Base-by-base conservation (phyloP, 2,888 invertebrate genomes). In the Heteropelma amictum region DNA sequence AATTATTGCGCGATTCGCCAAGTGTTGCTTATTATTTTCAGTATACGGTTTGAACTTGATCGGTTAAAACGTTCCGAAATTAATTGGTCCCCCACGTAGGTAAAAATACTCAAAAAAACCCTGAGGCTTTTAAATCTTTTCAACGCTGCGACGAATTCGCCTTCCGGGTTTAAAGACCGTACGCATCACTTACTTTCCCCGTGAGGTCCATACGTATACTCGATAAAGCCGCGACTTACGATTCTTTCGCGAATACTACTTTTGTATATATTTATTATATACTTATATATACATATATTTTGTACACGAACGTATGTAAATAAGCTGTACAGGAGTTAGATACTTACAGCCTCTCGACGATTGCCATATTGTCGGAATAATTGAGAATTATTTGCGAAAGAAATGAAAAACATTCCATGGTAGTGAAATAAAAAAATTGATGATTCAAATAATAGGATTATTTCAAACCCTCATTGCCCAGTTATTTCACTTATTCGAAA, bases 101-200 rank as follows among this genome's bases (percentile, higher is more conserved):
- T 17, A 35, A 17, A 7, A 47, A 33, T 30, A 49, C 35, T 45
- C n/a, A 64, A 64, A 71, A 58, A 49, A n/a, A 19, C 49, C 58
- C 58, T 28, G 17, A 8, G 42, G 51, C 45, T 47, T 54, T 38
- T 23, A 28, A 49, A 49, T 23, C 49, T 60, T 68, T 60, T 60
- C 23, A 49, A 72, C 42, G 19, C 53, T 35, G 38, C 26, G 28
- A 68, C 61, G 30, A 72, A 76, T 72, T 76, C 38, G 63, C 71
- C 75, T 76, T 76, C 71, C 75, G 75, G 75, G 71, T 72, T 75
- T 70, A 71, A 75, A 75, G 75, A 72, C 67, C 73, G 64, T 76
- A 69, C 76, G 69, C 72, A 73, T 76, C 70, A 73, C 70, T 72
- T 76, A 76, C 76, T 76, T 76, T 76, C 73, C 73, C 73, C 69